These are phyloP conservation scores for Cryptotermes secundus DNA, from an alignment of 1,140 invertebrate species.

Conservation along the genomic window DNA sequence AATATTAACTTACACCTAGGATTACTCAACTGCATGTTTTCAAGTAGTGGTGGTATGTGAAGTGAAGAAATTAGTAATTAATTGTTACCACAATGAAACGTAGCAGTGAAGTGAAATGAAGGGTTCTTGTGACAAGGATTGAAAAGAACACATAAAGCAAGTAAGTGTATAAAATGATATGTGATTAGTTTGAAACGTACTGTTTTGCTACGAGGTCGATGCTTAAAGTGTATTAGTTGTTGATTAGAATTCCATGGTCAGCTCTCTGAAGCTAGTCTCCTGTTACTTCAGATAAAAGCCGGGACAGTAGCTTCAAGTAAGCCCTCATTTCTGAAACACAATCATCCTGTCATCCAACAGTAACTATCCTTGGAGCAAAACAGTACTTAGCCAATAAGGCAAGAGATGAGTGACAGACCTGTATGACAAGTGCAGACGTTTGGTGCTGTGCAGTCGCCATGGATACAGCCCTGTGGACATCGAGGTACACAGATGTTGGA, in stretches of 20 bases:
- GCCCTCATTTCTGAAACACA: constrained; percentile 2
- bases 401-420: constrained; percentile 38
- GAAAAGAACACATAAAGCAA: too few relatives aligned
- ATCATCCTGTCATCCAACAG: not conserved
- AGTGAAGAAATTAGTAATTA: too few relatives aligned
- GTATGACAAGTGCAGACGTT: constrained; percentile 46
- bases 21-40: too few relatives aligned
- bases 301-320: not conserved
- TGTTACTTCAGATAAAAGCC: not conserved
- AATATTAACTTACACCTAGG: too few relatives aligned
- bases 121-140: not conserved
- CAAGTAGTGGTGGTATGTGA: too few relatives aligned
- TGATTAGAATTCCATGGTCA: not conserved
- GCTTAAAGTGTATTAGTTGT: not conserved
- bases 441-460: constrained; percentile 46
- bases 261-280: not conserved
- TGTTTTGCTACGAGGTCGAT: constrained; percentile 1
- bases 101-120: not conserved
- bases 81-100: too few relatives aligned
- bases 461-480: constrained; percentile 47
- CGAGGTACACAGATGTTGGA: constrained; percentile 44
- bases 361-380: constrained; percentile 39
- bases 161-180: constrained; percentile 33
- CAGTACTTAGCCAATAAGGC: not conserved
- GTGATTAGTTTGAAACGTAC: constrained; percentile 38